phyloP scores from a whole-genome alignment of 2,797 vertebrate genomes.

The Rhynchotus rufescens region DNA sequence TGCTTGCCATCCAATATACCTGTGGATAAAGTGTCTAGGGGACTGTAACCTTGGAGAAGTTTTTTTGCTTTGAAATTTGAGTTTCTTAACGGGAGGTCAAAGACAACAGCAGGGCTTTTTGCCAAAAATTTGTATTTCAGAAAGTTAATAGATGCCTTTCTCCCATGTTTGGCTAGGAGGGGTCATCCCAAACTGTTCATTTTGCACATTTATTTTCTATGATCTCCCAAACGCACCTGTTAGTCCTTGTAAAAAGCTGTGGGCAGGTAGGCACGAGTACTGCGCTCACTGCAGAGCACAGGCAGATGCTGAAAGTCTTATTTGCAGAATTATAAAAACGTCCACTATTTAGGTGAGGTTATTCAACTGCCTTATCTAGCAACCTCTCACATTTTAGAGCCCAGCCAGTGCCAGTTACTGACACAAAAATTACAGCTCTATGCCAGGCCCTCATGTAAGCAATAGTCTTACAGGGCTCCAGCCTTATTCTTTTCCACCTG shows the following conservation, averaged over 20 bases:
- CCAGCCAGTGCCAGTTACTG: background rate
- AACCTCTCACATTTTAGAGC: background rate
- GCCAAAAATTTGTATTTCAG: background rate
- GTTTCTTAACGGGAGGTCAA: background rate
- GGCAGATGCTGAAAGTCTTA: background rate
- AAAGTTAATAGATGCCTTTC: background rate
- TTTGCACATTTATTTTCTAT: background rate
- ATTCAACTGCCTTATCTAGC: background rate
- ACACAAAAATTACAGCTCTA: background rate
- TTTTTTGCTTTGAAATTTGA: slow-evolving; percentile 5
- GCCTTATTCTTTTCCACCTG: background rate
- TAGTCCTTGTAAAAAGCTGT: background rate
- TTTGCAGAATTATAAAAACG: background rate
- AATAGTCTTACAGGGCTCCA: background rate
- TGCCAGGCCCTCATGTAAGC: background rate
- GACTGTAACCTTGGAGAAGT: slow-evolving; percentile 25
- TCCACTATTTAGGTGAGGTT: background rate
- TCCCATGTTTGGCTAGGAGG: background rate
- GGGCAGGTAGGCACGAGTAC: background rate
- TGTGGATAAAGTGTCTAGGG: slow-evolving; percentile 48
- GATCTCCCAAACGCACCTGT: background rate
- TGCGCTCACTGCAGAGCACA: background rate
- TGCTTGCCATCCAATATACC: slow-evolving; percentile 31
- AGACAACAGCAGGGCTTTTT: slow-evolving; percentile 19
- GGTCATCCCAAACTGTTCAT: background rate